Conservation (phyloP, 2,797 vertebrate genomes). For the Manis crassicaudata region DNA sequence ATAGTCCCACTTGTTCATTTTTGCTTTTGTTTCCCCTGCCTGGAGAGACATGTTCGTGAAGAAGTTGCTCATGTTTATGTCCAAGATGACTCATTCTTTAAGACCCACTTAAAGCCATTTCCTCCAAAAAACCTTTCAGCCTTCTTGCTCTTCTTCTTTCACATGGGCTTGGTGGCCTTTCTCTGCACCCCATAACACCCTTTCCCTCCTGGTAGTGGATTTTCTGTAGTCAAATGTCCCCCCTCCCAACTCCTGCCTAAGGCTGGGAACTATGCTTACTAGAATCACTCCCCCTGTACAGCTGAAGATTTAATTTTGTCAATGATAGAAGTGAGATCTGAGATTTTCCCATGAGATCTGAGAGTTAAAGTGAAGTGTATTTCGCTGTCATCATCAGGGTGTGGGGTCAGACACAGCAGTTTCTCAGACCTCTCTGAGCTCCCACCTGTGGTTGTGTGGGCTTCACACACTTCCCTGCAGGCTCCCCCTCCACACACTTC, state of each 20-base stretch:
- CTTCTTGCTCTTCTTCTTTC: background rate
- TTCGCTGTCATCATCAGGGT: background rate
- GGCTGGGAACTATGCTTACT: background rate
- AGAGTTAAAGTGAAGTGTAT: background rate
- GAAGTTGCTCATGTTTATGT: too few relatives aligned
- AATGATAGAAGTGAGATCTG: too few relatives aligned
- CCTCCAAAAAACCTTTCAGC: background rate
- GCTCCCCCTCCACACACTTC: background rate
- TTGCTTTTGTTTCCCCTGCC: too few relatives aligned
- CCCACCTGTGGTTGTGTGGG: fast-evolving
- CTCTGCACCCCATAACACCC: background rate
- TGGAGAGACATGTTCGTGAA: too few relatives aligned
- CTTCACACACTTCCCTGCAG: background rate
- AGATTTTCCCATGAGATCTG: background rate
- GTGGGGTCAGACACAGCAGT: too few relatives aligned
- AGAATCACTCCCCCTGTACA: background rate
- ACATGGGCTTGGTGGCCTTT: background rate
- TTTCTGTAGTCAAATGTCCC: background rate
- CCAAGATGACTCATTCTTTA: background rate
- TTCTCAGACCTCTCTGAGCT: background rate
- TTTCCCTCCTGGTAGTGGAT: background rate
- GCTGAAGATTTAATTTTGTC: background rate
- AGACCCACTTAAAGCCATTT: background rate
- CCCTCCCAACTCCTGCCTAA: background rate
- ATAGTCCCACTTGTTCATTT: too few relatives aligned